A percentile compares a stretch with the other conserved stretches of the same genome.
Conservation (phyloP, 2,113 vertebrate species). For the Fregetta grallaria region DNA sequence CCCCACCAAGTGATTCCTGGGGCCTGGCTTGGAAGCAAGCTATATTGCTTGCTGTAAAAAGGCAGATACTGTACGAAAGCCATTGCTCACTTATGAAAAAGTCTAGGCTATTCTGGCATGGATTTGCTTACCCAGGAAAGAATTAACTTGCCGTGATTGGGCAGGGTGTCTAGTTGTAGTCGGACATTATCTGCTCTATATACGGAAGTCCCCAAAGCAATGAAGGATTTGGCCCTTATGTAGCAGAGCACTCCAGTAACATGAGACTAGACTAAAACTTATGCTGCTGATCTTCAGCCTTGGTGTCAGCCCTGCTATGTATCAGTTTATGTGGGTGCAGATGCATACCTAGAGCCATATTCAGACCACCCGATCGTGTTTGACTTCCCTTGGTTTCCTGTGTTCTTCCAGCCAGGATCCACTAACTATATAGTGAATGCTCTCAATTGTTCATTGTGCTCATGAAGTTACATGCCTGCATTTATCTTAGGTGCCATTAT, state of each 20-base stretch:
- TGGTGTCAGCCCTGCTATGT: background rate
- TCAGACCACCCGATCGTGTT: background rate
- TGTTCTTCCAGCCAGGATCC: background rate
- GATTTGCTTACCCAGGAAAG: background rate
- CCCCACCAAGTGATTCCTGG: background rate
- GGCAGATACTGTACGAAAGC: background rate
- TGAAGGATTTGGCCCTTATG: background rate
- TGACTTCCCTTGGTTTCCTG: background rate
- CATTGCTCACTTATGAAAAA: background rate
- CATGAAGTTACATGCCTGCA: background rate
- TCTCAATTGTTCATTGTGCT: background rate
- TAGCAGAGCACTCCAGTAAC: background rate
- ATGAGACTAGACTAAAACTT: background rate
- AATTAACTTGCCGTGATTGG: background rate
- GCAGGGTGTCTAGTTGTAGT: background rate
- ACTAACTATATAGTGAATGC: background rate
- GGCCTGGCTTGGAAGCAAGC: background rate
- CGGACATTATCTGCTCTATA: background rate
- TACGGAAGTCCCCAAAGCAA: background rate
- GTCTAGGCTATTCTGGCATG: background rate
- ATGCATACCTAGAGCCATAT: background rate
- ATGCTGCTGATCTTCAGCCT: background rate
- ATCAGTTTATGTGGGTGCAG: background rate
- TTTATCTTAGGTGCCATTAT: background rate
- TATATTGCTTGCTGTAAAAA: background rate